Evolutionary conservation across 2,797 vertebrate species (phyloP), one percentile per base, ranked within the genome.

Genomic region (Buceros bicornis): DNA sequence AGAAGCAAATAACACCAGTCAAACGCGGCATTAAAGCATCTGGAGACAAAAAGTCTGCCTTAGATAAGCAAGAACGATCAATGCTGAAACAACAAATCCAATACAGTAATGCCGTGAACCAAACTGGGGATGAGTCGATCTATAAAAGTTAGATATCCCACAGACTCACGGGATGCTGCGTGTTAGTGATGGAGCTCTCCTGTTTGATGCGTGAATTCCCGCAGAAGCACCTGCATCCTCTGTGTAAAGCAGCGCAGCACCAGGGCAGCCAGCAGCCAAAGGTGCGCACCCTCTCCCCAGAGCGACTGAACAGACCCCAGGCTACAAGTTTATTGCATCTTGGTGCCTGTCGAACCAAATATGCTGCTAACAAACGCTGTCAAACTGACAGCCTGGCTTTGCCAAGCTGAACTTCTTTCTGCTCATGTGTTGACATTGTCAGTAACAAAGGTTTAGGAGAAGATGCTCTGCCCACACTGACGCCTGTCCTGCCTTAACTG

Each of bases 41-140:
- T 40, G 45, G 81, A 97, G 88, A 94, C 77, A 79, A 92, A 62
- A 81, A 66, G 91, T 47, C 93, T 96, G 62, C 45, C 80, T 70
- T 69, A 50, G 76, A 77, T 35, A 92, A 94, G 65, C 71, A 95
- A 87, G 60, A 2, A 0, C 1, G 53, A 84, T 83, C 91, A 77
- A 87, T 87, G 45, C 26, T n/a, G 64, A 78, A 96, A 76, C 56
- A 81, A 73, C 53, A 90, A 67, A 88, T 47, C 54, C 74, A 74
- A 64, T 77, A 66, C 15, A 35, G 51, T 17, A 54, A 43, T 73
- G 42, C 48, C 50, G 53, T 37, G 65, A 76, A 81, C 37, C 50
- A 73, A 87, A 94, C 61, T 26, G 31, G 19, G 48, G 45, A 53
- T 43, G 43, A 90, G 40, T n/a, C 56, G 47, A 69, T 90, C 47